phyloP scores from a whole-genome alignment of 2,113 vertebrate species.

The Limanda limanda region DNA sequence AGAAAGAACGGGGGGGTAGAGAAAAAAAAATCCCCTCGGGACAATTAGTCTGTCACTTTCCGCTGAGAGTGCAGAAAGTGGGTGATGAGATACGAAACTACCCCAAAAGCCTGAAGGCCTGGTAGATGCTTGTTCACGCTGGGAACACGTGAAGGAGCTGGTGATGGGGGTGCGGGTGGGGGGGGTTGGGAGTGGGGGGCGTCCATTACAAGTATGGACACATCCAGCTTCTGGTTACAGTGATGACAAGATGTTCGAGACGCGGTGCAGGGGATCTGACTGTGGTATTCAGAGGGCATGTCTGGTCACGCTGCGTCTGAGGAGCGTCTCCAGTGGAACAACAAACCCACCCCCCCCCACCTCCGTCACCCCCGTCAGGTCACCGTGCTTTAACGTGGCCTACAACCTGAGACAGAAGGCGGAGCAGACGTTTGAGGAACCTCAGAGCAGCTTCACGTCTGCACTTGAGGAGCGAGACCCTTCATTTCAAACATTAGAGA shows the following conservation, averaged over 20 bases:
- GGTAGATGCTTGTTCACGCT: constrained; percentile 7
- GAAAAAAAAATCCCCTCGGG: constrained; percentile 4
- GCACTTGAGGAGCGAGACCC: background rate
- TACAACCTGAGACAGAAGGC: background rate
- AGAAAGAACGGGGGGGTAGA: background rate
- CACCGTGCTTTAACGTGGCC: constrained; percentile 10
- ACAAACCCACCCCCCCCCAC: constrained; percentile 29
- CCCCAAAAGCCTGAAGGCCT: constrained; percentile 24
- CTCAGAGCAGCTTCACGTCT: background rate
- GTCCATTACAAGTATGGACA: constrained; percentile 62
- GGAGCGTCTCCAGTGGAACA: constrained; percentile 42
- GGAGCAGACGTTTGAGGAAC: background rate
- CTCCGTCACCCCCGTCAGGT: constrained; percentile 1
- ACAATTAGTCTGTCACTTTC: constrained; percentile 48
- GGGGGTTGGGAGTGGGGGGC: background rate
- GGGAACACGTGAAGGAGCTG: constrained; percentile 21
- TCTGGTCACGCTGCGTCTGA: constrained; percentile 40
- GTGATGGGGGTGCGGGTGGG: background rate
- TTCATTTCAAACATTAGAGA: background rate
- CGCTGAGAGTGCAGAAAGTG: constrained; percentile 55
- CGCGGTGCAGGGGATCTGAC: constrained; percentile 45
- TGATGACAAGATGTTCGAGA: constrained; percentile 44
- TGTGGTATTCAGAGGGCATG: constrained; percentile 59
- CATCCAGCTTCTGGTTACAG: constrained; percentile 61
- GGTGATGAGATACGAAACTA: constrained; percentile 21